phyloP scores from a whole-genome alignment of 1,140 invertebrate genomes.

The Chironomus striatipennis region DNA sequence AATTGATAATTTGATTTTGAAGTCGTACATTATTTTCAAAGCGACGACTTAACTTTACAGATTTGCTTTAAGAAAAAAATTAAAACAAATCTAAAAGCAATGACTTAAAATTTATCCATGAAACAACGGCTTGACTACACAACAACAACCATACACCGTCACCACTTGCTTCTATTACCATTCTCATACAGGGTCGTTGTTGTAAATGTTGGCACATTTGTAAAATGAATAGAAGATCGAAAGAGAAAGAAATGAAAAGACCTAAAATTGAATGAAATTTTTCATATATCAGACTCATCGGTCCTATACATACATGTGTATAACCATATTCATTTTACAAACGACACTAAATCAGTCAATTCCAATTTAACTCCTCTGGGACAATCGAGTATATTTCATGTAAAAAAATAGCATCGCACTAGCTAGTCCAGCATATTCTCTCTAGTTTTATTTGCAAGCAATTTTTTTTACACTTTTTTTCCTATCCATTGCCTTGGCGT shows the following conservation, averaged over 20 bases:
- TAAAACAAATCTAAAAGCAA: no score
- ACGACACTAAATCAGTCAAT: background rate
- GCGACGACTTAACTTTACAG: no score
- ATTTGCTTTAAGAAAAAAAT: no score
- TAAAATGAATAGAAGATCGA: no score
- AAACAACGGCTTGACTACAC: no score
- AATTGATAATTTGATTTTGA: no score
- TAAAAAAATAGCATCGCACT: background rate
- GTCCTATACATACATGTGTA: background rate
- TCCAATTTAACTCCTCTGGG: background rate
- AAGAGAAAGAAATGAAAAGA: no score
- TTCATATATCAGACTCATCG: no score
- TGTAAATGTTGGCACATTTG: constrained; percentile 8
- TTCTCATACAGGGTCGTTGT: background rate
- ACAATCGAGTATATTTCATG: background rate
- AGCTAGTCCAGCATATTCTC: background rate
- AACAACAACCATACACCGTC: no score
- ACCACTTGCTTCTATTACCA: background rate
- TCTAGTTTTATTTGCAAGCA: background rate
- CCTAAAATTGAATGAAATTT: no score
- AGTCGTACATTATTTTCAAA: no score
- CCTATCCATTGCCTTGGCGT: background rate
- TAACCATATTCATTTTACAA: background rate
- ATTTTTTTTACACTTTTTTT: background rate
- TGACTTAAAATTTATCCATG: no score